A percentile compares a stretch with the other conserved stretches of the same genome.
phyloP scores from a whole-genome alignment of 2,113 vertebrate genomes.

The Hymenochirus boettgeri region DNA sequence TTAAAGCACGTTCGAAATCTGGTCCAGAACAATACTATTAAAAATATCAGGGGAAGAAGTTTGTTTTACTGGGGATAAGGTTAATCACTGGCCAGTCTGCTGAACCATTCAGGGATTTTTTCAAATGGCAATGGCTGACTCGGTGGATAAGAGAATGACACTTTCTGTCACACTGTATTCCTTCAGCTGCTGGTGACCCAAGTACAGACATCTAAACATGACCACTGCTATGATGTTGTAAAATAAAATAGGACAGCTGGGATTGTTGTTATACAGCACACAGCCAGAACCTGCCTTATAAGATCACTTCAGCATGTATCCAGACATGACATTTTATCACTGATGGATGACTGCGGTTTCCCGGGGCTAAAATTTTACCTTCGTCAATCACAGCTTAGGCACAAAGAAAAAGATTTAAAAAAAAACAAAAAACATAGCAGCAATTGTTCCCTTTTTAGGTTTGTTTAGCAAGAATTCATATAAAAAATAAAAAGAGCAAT shows the following conservation, averaged over 20 bases:
- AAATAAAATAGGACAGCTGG: constrained; percentile 44
- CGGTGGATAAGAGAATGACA: constrained; percentile 43
- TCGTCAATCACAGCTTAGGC: constrained; percentile 32
- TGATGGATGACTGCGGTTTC: constrained; percentile 41
- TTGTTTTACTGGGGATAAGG: constrained; percentile 35
- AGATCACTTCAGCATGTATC: constrained; percentile 40
- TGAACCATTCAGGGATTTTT: constrained; percentile 29
- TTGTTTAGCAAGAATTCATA: too few relatives aligned
- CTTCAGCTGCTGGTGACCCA: constrained; percentile 16
- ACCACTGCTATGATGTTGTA: constrained; percentile 25
- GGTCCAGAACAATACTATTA: too few relatives aligned
- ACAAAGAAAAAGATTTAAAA: not conserved
- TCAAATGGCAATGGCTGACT: constrained; percentile 19
- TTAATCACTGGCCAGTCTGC: constrained; percentile 31
- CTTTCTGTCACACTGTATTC: constrained; percentile 34
- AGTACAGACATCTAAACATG: not conserved
- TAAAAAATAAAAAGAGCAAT: too few relatives aligned
- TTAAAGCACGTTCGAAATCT: too few relatives aligned
- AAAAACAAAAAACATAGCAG: too few relatives aligned
- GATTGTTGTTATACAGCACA: constrained; percentile 33
- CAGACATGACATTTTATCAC: constrained; percentile 48
- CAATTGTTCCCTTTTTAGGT: too few relatives aligned
- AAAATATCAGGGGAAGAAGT: too few relatives aligned
- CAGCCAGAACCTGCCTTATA: constrained; percentile 30
- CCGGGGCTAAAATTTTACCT: constrained; percentile 40